Percentiles rank a stretch among this genome's conserved stretches.
phyloP scores from a whole-genome alignment of 2,797 vertebrate genomes.

The Sciurus carolinensis region DNA sequence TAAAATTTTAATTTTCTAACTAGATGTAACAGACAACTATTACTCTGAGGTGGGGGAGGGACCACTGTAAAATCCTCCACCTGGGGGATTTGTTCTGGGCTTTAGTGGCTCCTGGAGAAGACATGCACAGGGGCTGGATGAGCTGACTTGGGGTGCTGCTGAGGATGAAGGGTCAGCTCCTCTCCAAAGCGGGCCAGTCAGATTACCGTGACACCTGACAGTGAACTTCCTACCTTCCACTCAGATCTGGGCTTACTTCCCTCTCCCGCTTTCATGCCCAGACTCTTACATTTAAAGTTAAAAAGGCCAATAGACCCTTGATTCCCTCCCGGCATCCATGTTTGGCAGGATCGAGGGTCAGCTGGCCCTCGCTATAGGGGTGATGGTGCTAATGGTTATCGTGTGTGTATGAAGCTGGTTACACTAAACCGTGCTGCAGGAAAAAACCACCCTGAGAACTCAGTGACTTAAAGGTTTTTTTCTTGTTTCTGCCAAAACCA shows the following conservation, averaged over 20 bases:
- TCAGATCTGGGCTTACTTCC: not conserved
- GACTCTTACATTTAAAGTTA: not conserved
- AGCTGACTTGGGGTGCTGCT: not conserved
- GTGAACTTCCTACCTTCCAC: not conserved
- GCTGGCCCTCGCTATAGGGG: not conserved
- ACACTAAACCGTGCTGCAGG: not conserved
- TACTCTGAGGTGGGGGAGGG: conserved; percentile 51
- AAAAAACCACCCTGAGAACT: not conserved
- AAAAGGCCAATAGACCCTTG: not conserved
- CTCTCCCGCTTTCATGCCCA: not conserved
- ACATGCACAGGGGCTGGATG: conserved; percentile 4
- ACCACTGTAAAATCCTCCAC: not conserved
- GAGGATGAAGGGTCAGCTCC: conserved; percentile 24
- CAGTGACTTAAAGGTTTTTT: not conserved
- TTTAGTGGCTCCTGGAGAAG: not conserved
- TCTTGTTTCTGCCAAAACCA: conserved; percentile 1
- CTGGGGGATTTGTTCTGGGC: conserved; percentile 59
- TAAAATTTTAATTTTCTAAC: conserved; percentile 80
- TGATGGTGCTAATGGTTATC: not conserved
- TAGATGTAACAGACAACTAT: conserved; percentile 70
- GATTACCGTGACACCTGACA: not conserved
- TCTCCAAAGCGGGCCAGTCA: not conserved
- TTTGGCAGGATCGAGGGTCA: not conserved
- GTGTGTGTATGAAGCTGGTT: not conserved
- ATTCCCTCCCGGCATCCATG: not conserved